Conservation (phyloP, 1,140 invertebrate species). For the Onthophagus taurus region DNA sequence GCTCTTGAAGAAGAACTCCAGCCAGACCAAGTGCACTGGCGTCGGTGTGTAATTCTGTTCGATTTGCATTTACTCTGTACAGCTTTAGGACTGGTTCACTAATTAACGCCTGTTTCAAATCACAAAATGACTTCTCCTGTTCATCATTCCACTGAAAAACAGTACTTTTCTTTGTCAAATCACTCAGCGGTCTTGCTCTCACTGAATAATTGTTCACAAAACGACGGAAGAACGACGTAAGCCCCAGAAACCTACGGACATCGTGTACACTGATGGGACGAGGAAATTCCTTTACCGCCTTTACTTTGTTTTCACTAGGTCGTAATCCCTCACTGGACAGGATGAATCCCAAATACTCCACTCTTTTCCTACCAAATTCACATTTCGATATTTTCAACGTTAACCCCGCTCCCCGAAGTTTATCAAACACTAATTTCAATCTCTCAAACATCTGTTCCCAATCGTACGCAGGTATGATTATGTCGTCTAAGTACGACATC, state of each 20-base stretch:
- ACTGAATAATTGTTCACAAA: conserved; percentile 22
- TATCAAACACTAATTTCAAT: conserved; percentile 20
- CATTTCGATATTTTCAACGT: conserved; percentile 13
- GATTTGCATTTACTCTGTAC: conserved; percentile 12
- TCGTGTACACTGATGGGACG: too few species aligned
- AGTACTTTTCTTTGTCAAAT: conserved; percentile 12
- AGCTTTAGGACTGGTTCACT: conserved; percentile 9
- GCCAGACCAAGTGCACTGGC: conserved; percentile 18
- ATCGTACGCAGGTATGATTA: conserved; percentile 16
- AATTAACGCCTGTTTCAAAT: too few species aligned
- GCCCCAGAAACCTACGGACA: too few species aligned
- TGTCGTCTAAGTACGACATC: conserved; percentile 33
- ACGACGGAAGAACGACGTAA: too few species aligned
- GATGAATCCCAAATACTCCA: conserved; percentile 13
- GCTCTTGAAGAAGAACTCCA: conserved; percentile 4
- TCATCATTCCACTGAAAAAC: conserved; percentile 5
- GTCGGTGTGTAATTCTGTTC: conserved; percentile 34
- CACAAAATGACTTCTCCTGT: conserved; percentile 7
- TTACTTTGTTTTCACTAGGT: too few species aligned
- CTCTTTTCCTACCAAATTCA: conserved; percentile 1
- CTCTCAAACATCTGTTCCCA: conserved; percentile 19
- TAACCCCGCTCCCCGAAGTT: conserved; percentile 1
- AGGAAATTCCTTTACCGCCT: too few species aligned
- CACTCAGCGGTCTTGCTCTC: conserved; percentile 16
- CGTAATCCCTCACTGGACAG: conserved; percentile 2